Percentiles rank a stretch among this genome's conserved stretches.
Conservation (phyloP, 2,888 invertebrate species). For the Serrognathus titanus region DNA sequence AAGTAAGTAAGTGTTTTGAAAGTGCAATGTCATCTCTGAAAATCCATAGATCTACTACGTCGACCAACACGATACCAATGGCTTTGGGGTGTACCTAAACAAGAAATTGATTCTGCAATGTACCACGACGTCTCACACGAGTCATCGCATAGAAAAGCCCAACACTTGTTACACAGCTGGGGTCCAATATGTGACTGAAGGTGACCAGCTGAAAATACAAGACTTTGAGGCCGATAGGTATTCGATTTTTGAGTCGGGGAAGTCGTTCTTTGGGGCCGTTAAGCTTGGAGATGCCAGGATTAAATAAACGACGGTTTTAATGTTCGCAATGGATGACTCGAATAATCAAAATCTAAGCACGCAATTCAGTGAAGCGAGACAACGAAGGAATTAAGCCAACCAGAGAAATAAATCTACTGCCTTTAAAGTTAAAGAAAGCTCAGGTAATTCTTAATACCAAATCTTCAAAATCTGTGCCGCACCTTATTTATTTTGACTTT, state of each 20-base stretch:
- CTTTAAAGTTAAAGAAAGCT: too few relatives aligned
- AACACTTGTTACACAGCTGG: slow-evolving; percentile 75
- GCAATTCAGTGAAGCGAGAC: not conserved
- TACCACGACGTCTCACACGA: slow-evolving; percentile 62
- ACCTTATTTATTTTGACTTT: too few relatives aligned
- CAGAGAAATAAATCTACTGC: too few relatives aligned
- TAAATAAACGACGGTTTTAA: slow-evolving; percentile 19
- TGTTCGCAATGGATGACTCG: not conserved
- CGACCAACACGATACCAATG: slow-evolving; percentile 72
- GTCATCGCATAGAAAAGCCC: slow-evolving; percentile 55
- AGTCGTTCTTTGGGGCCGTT: slow-evolving; percentile 80
- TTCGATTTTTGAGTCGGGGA: slow-evolving; percentile 68
- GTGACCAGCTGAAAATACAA: slow-evolving; percentile 65
- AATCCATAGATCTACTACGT: slow-evolving; percentile 69
- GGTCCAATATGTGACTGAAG: slow-evolving; percentile 59
- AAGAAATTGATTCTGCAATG: slow-evolving; percentile 70
- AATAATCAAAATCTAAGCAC: not conserved
- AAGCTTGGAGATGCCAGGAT: slow-evolving; percentile 60
- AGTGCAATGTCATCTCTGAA: slow-evolving; percentile 6
- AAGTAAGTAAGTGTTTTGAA: slow-evolving; percentile 47
- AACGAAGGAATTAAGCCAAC: too few relatives aligned
- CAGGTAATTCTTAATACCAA: too few relatives aligned
- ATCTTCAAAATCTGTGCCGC: too few relatives aligned
- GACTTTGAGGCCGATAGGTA: slow-evolving; percentile 68
- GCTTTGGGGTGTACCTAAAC: slow-evolving; percentile 68